These are phyloP conservation scores for Sinotaia quadrata DNA, from an alignment of 2,888 invertebrate species.

Conservation along the genomic window DNA sequence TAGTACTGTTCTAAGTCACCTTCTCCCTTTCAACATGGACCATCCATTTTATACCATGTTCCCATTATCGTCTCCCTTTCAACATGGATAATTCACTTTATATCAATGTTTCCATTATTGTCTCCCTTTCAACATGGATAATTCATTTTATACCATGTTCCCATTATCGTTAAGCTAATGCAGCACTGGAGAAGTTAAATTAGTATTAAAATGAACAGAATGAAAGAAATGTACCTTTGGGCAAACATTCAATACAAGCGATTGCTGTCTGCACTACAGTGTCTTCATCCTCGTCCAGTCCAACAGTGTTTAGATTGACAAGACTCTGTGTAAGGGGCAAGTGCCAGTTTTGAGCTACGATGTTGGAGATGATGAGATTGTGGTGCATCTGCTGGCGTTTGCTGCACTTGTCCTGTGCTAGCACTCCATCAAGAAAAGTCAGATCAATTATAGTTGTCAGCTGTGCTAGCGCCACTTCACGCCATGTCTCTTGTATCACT, in stretches of 20 bases:
- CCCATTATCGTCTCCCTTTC: no score
- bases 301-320: slow-evolving; percentile 22
- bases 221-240: slow-evolving; percentile 51
- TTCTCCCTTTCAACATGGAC: no score
- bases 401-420: slow-evolving; percentile 52
- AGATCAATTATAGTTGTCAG: slow-evolving; percentile 66
- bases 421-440: slow-evolving; percentile 66
- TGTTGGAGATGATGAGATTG: slow-evolving; percentile 55
- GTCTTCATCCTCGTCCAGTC: slow-evolving; percentile 46
- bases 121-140: no score
- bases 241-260: slow-evolving; percentile 64
- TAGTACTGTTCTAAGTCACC: no score
- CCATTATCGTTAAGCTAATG: no score
- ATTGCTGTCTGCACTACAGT: slow-evolving; percentile 61
- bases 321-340: slow-evolving; percentile 42
- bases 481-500: slow-evolving; percentile 63
- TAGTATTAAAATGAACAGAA: no score
- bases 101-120: no score
- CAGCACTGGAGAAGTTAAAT: no score
- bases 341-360: slow-evolving; percentile 57
- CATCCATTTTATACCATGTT: no score
- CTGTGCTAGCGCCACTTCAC: slow-evolving; percentile 65
- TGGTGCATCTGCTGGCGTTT: slow-evolving; percentile 39
- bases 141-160: no score
- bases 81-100: no score